These are phyloP conservation scores for Sphecodes monilicornis DNA, from an alignment of 2,888 invertebrate genomes.

Conservation along the genomic window DNA sequence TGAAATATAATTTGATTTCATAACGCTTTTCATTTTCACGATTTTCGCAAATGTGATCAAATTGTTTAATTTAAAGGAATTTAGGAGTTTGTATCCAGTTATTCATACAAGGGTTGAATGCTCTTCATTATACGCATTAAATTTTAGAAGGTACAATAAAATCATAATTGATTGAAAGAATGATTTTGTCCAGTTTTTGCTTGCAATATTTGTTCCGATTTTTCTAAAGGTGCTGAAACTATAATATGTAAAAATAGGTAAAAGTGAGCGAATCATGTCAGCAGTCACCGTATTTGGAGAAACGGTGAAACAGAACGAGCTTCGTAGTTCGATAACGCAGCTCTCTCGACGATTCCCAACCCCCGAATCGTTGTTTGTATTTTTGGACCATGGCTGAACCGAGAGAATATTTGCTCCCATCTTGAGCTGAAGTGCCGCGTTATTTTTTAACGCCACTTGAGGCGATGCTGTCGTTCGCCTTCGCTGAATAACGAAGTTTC, in stretches of 20 bases:
- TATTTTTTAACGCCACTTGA: constrained; percentile 57
- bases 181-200: too few species aligned
- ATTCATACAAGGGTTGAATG: too few species aligned
- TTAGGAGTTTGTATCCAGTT: too few species aligned
- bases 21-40: too few species aligned
- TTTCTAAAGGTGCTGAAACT: background rate
- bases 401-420: constrained; percentile 18
- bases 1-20: too few species aligned
- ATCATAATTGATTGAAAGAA: background rate
- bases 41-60: too few species aligned
- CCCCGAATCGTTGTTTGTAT: constrained; percentile 23
- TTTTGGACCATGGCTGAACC: constrained; percentile 37
- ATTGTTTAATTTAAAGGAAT: too few species aligned
- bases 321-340: background rate
- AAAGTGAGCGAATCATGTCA: background rate
- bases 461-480: constrained; percentile 28
- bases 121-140: too few species aligned
- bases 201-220: background rate
- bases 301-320: background rate
- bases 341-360: background rate
- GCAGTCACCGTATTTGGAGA: background rate
- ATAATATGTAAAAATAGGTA: too few species aligned
- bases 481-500: constrained; percentile 8
- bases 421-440: constrained; percentile 37
- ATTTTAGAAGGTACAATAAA: too few species aligned